Base-by-base conservation (phyloP, 2,797 vertebrate genomes). In the Coracias cyanogaster region DNA sequence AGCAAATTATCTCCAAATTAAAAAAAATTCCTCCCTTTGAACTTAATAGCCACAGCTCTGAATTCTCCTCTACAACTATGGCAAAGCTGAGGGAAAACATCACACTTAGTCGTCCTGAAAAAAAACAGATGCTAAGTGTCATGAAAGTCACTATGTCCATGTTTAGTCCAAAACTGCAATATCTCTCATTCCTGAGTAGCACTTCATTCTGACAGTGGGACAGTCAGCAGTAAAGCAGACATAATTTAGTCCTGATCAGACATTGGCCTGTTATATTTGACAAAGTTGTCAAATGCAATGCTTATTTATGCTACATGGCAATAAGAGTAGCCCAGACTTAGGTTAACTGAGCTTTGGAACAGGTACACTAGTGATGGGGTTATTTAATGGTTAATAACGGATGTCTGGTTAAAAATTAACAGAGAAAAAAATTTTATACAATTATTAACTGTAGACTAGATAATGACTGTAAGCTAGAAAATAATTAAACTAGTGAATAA, bases 371-470 rank as follows among this genome's bases (percentile, higher is more conserved):
- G 3, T 46, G 7, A 41, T 54, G 22, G 6, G 1, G 21, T 28
- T 85, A 72, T 73, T 87, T 78, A 83, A 61, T 48, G 19, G 51
- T 76, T 76, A 90, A 65, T 74, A 78, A 78, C 24, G 10, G 12
- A 45, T 3, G 0, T 20, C 46, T 52, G 49, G 28, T 52, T 86
- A 86, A 94, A 93, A 91, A 84, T 35, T 48, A 82, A 78, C 41
- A 61, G 10, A 79, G 35, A 72, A 90, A 94, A 46, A 66, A 12
- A 48, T 16, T 61, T 85, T 67, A 60, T 43, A 29, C 17, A 76
- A 52, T 70, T 78, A 91, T 83, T 94, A 93, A 92, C 62, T 66
- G 21, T 73, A 92, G 64, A 92, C 21, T 60, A 92, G 24, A 45
- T 52, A 84, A 77, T 43, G 33, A 89, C 41, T 69, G 35, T 46